Evolutionary conservation across 2,797 vertebrate genomes (phyloP).

Genomic region (Lagodon rhomboides): DNA sequence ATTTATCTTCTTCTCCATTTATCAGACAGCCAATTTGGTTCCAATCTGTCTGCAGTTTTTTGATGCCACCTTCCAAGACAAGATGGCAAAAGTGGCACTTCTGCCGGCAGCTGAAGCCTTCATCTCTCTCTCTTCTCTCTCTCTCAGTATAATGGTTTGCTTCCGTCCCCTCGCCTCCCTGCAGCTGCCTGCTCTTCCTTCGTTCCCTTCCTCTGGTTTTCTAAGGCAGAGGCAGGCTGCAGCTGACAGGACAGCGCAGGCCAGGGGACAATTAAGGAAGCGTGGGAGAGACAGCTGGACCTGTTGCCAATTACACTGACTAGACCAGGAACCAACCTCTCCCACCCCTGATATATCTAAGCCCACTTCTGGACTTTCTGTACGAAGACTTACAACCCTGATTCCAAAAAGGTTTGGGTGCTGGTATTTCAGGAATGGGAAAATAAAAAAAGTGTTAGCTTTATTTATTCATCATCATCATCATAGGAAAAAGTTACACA

Average conservation of each 20-base stretch:
- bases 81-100: slow-evolving; percentile 48
- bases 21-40: slow-evolving; percentile 27
- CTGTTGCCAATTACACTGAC: slow-evolving; percentile 66
- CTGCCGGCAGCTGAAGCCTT: slow-evolving; percentile 45
- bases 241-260: slow-evolving; percentile 70
- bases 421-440: neutral
- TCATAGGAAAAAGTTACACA: slow-evolving; percentile 48
- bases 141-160: slow-evolving; percentile 49
- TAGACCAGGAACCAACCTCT: slow-evolving; percentile 30
- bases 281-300: slow-evolving; percentile 77
- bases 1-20: slow-evolving; percentile 3
- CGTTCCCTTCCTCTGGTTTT: slow-evolving; percentile 46
- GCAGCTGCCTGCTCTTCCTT: slow-evolving; percentile 62
- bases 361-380: neutral
- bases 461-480: slow-evolving; percentile 63
- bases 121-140: slow-evolving; percentile 9
- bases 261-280: slow-evolving; percentile 75
- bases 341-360: slow-evolving; percentile 6
- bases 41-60: slow-evolving; percentile 30
- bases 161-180: slow-evolving; percentile 30
- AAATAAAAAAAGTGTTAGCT: slow-evolving; percentile 57
- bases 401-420: too few species aligned
- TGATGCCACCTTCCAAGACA: slow-evolving; percentile 13
- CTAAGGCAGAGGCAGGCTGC: slow-evolving; percentile 55
- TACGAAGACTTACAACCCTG: neutral